A percentile compares a stretch with the other conserved stretches of the same genome.
These are phyloP conservation scores for Palythoa grandis DNA, from an alignment of 92 coral and sea anemone genomes.

Conservation along the genomic window DNA sequence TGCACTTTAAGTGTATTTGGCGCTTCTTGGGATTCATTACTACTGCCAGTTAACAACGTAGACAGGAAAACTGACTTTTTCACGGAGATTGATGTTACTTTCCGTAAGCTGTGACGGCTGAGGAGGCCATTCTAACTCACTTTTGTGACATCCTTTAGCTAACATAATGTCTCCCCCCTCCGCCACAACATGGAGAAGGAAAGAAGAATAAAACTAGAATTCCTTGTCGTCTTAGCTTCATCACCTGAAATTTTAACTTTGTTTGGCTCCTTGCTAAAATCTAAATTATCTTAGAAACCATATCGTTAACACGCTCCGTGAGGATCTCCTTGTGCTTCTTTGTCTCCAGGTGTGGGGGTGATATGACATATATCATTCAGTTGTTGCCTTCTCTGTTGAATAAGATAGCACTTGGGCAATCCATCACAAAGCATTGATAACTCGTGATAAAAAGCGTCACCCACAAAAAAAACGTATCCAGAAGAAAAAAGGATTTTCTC, in stretches of 20 bases:
- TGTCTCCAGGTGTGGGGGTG: slow-evolving; percentile 58
- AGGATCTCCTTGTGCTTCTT: slow-evolving; percentile 62
- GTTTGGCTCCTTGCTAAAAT: slow-evolving; percentile 45
- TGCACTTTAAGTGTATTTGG: slow-evolving; percentile 14
- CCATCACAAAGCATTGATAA: slow-evolving; percentile 55
- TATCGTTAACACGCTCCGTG: slow-evolving; percentile 2
- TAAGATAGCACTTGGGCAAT: slow-evolving; percentile 64
- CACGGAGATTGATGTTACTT: no score
- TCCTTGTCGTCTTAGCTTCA: slow-evolving; percentile 75
- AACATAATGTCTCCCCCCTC: slow-evolving; percentile 60
- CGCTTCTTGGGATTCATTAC: neutral
- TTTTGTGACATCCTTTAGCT: slow-evolving; percentile 53
- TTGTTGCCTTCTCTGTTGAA: slow-evolving; percentile 68
- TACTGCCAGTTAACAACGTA: neutral
- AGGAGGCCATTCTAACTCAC: no score
- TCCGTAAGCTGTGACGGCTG: no score
- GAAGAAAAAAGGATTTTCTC: slow-evolving; percentile 63
- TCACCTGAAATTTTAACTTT: slow-evolving; percentile 71
- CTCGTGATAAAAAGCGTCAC: slow-evolving; percentile 67
- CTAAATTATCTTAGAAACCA: slow-evolving; percentile 21
- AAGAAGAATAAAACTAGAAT: slow-evolving; percentile 63
- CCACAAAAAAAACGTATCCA: slow-evolving; percentile 71
- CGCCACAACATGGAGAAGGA: slow-evolving; percentile 65
- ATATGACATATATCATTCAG: slow-evolving; percentile 72
- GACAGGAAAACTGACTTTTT: neutral